Evolutionary conservation across 2,888 invertebrate species (phyloP).

Genomic region (Acrobasis consociella): DNA sequence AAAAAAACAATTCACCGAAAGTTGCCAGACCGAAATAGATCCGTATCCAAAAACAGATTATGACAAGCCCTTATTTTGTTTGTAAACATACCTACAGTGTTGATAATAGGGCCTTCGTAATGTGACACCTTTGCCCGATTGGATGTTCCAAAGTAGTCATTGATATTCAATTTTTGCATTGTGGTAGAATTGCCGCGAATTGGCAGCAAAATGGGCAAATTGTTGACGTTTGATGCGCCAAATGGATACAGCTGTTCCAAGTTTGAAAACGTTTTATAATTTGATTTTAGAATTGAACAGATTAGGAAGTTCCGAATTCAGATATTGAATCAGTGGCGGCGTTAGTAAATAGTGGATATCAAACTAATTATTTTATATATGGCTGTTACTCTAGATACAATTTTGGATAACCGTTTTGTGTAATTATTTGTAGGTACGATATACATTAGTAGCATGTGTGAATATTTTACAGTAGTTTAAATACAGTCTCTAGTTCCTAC

Average conservation of each 20-base stretch:
- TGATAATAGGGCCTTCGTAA: conserved; percentile 68
- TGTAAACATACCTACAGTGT: conserved; percentile 70
- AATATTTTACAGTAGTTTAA: too few relatives aligned
- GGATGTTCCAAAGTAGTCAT: conserved; percentile 67
- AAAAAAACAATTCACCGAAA: conserved; percentile 66
- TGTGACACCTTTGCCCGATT: conserved; percentile 77
- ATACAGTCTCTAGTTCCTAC: too few relatives aligned
- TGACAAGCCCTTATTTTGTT: conserved; percentile 81
- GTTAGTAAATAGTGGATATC: too few relatives aligned
- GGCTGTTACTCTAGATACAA: too few relatives aligned
- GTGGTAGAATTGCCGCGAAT: conserved; percentile 55
- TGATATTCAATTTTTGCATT: conserved; percentile 67
- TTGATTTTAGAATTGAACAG: conserved; percentile 47
- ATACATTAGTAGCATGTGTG: too few relatives aligned
- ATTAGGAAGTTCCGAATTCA: conserved; percentile 32
- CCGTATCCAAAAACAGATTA: conserved; percentile 78
- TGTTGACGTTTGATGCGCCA: conserved; percentile 68
- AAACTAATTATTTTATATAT: too few relatives aligned
- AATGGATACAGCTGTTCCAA: conserved; percentile 58
- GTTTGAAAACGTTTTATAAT: conserved; percentile 41
- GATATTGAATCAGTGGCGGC: conserved; percentile 34
- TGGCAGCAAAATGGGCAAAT: conserved; percentile 73
- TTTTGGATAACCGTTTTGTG: too few relatives aligned
- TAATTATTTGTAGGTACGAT: too few relatives aligned
- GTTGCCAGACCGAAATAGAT: conserved; percentile 74